These are phyloP conservation scores for Anaspis maculata DNA, from an alignment of 2,888 invertebrate species.

Conservation along the genomic window DNA sequence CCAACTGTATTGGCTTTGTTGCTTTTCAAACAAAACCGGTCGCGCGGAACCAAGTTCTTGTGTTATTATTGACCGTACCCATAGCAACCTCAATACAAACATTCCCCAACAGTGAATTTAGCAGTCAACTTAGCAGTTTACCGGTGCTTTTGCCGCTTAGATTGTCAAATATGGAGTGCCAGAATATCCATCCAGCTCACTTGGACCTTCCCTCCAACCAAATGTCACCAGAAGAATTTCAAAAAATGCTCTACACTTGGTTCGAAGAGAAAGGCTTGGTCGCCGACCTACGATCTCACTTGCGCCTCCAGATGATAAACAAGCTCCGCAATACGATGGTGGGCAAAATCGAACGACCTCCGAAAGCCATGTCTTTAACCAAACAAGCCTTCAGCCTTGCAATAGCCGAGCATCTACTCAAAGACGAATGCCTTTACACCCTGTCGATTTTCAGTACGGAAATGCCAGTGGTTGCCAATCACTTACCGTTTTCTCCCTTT, in stretches of 20 bases:
- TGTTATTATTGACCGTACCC: too few relatives aligned
- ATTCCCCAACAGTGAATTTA: too few relatives aligned
- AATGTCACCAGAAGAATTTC: conserved; percentile 46
- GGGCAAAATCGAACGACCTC: conserved; percentile 20
- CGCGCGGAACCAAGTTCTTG: too few relatives aligned
- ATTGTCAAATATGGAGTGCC: too few relatives aligned
- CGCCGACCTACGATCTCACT: conserved; percentile 49
- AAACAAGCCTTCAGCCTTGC: conserved; percentile 54
- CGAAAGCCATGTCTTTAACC: conserved; percentile 33
- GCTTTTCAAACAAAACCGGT: too few relatives aligned
- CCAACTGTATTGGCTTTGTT: too few relatives aligned
- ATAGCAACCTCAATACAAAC: too few relatives aligned
- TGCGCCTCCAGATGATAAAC: conserved; percentile 52
- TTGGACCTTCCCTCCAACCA: not conserved
- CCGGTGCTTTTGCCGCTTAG: too few relatives aligned
- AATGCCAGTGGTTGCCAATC: conserved; percentile 42
- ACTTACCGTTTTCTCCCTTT: conserved; percentile 26
- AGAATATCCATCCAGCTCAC: not conserved
- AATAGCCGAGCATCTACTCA: conserved; percentile 52
- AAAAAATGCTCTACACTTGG: conserved; percentile 48
- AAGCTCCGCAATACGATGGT: conserved; percentile 46
- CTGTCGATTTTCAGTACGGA: conserved; percentile 55
- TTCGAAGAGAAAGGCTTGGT: conserved; percentile 55
- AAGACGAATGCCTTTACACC: conserved; percentile 50
- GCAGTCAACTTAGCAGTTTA: too few relatives aligned